These are phyloP conservation scores for Calonectris borealis DNA, from an alignment of 2,113 vertebrate species.

Conservation along the genomic window DNA sequence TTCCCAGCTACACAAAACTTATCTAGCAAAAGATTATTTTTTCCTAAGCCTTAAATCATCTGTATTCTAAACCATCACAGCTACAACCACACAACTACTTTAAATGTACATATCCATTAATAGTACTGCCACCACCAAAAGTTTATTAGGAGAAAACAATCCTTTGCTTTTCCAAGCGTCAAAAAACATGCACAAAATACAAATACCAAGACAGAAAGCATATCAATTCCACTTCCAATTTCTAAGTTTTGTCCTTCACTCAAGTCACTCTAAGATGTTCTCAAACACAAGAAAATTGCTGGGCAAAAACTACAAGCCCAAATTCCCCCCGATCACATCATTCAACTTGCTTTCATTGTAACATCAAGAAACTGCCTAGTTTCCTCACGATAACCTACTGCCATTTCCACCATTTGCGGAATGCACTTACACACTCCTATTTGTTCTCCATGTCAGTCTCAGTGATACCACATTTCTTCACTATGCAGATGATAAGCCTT, in stretches of 20 bases:
- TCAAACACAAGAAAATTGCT: not conserved
- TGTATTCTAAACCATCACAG: not conserved
- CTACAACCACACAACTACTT: not conserved
- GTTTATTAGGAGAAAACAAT: not conserved
- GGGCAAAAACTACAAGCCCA: not conserved
- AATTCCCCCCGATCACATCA: not conserved
- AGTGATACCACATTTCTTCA: conserved; percentile 1
- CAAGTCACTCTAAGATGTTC: not conserved
- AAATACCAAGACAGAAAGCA: not conserved
- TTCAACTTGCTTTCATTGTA: not conserved
- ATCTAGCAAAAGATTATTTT: not conserved
- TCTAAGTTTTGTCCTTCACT: not conserved
- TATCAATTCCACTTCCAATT: not conserved
- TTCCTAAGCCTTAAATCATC: not conserved
- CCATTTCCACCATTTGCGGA: not conserved
- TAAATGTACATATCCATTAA: not conserved
- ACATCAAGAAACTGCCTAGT: not conserved
- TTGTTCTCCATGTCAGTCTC: not conserved
- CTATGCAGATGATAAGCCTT: not conserved
- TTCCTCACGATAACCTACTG: not conserved
- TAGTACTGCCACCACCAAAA: not conserved
- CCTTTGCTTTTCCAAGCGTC: not conserved
- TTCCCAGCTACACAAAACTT: not conserved
- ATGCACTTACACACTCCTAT: not conserved
- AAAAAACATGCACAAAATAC: not conserved